Conservation (phyloP, 1,140 invertebrate genomes). For the Polyergus mexicanus region DNA sequence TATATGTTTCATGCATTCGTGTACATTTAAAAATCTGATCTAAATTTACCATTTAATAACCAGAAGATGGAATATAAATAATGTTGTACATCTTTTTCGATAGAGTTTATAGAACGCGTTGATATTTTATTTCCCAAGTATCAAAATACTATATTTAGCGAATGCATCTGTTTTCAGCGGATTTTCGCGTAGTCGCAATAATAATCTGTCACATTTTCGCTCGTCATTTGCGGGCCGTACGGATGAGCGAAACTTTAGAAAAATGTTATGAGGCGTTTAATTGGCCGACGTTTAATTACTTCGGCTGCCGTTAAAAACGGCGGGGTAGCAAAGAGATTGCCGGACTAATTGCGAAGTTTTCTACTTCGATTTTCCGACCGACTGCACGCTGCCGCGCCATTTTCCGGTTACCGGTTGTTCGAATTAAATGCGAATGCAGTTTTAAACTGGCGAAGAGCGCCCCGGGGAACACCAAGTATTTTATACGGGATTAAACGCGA, state of each 20-base stretch:
- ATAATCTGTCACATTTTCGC: constrained; percentile 17
- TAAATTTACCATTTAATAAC: neutral
- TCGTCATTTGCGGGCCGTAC: constrained; percentile 41
- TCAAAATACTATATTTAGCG: neutral
- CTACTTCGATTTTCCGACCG: constrained; percentile 77
- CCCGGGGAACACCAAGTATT: constrained; percentile 73
- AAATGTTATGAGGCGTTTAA: constrained; percentile 85
- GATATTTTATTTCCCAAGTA: neutral
- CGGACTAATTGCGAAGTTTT: constrained; percentile 84
- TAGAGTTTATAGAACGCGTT: neutral
- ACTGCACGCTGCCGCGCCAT: constrained; percentile 72
- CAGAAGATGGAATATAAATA: neutral
- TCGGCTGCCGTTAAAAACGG: constrained; percentile 51
- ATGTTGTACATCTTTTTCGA: neutral
- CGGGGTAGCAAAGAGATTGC: constrained; percentile 23
- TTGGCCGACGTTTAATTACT: constrained; percentile 82
- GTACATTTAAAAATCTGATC: neutral
- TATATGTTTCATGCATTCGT: neutral
- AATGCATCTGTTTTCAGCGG: neutral
- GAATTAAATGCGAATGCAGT: constrained; percentile 79
- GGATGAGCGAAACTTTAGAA: constrained; percentile 80
- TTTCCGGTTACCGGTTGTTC: constrained; percentile 76
- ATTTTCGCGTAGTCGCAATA: neutral
- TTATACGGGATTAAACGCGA: constrained; percentile 76
- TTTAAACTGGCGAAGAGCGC: constrained; percentile 77